phyloP scores from a whole-genome alignment of 37 sponge, comb jelly and placozoan genomes.

The Chondrosia reniformis region DNA sequence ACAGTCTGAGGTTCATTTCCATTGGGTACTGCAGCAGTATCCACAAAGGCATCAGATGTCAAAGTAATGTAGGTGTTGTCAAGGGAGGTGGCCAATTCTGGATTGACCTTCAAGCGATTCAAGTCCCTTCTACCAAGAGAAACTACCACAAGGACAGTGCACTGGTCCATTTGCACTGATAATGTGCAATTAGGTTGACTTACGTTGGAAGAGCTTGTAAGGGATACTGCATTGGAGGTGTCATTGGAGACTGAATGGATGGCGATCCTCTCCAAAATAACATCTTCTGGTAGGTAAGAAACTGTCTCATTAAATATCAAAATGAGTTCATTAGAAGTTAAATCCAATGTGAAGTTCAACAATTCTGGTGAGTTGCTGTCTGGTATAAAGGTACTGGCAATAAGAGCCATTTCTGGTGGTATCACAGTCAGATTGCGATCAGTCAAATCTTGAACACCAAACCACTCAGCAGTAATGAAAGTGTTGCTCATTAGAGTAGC shows the following conservation, averaged over 20 bases:
- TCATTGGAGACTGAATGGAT: constrained; percentile 39
- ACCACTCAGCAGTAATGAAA: constrained; percentile 53
- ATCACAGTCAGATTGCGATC: constrained; percentile 61
- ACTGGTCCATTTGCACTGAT: no score
- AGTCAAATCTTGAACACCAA: constrained; percentile 67
- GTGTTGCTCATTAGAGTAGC: constrained; percentile 48
- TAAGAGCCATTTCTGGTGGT: constrained; percentile 23
- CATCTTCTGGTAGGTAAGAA: constrained; percentile 17
- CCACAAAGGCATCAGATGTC: constrained; percentile 30
- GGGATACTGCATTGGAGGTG: constrained; percentile 33
- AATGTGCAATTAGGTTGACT: constrained; percentile 49
- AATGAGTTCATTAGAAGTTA: constrained; percentile 55
- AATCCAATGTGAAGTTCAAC: constrained; percentile 53
- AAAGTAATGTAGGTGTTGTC: constrained; percentile 46
- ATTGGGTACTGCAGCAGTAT: constrained; percentile 55
- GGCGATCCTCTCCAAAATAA: constrained; percentile 32
- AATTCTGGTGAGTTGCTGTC: constrained; percentile 72
- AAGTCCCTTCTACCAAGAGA: constrained; percentile 42
- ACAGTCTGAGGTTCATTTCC: constrained; percentile 37
- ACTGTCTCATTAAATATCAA: constrained; percentile 90
- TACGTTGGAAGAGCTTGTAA: constrained; percentile 46
- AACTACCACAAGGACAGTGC: constrained; percentile 40
- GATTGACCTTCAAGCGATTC: constrained; percentile 68
- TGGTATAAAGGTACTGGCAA: constrained; percentile 22
- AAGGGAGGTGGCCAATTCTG: constrained; percentile 46